Evolutionary conservation across 2,888 invertebrate species (phyloP), one percentile per base, ranked within the genome.

Genomic region (Rhagophthalmus giganteus): DNA sequence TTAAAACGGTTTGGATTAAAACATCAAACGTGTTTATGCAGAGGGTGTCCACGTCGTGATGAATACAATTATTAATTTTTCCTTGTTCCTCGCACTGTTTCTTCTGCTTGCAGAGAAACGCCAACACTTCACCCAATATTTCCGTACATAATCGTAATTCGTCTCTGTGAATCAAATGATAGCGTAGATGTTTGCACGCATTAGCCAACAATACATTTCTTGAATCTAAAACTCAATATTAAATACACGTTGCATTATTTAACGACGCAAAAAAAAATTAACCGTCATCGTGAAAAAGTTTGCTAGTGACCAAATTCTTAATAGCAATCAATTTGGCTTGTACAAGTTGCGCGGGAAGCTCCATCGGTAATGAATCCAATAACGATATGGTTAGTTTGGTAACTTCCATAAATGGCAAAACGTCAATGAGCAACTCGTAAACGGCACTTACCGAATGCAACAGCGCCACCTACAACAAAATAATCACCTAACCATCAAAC

Each of bases 61-160:
- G 84, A 13, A 83, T 78, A 59, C 81, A 81, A 58, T 82, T 83
- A 62, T 81, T 82, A 13, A 82, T 79, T 64, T 81, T 81, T 45
- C 76, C 79, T 51, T 78, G 73, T 54, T 78, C 78, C 40, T 78
- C 75, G 38, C 76, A 75, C 25, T 67, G 58, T 58, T 74, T 74
- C 28, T 74, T 68, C 45, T 80, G 76, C 58, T 79, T 81, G 65
- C 81, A 81, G 10, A 86, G 70, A 62, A 80, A 83, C 30, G 80
- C 82, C 10, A 95, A 81, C 16, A 95, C 84, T 70, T 94, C 94
- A 0, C 89, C 88, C 6, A 96, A 77, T 64, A 95, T 92, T 51
- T 90, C 90, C 0, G 93, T 88, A 67, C 93, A 93, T 2, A 90
- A 81, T 8, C 86, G 79, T 20, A 94, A 74, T 67, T 94, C 94